phyloP scores from a whole-genome alignment of 2,113 vertebrate genomes.

The Todiramphus saurophagus region DNA sequence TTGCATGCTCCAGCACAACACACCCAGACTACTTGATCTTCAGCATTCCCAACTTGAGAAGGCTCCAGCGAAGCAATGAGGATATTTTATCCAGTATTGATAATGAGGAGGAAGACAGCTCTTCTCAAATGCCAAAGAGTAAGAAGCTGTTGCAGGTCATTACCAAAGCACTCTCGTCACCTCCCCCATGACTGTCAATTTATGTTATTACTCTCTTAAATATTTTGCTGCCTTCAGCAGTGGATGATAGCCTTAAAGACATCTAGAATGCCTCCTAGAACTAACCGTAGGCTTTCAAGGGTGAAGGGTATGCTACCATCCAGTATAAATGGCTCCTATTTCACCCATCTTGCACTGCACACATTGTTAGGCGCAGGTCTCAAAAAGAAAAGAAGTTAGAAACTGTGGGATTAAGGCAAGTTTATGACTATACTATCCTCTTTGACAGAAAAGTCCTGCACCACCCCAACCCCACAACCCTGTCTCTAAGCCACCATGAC shows the following conservation, averaged over 20 bases:
- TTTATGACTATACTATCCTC: background rate
- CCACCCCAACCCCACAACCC: background rate
- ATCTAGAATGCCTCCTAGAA: background rate
- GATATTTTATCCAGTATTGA: background rate
- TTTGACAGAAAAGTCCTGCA: background rate
- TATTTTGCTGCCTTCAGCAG: background rate
- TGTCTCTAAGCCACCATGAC: background rate
- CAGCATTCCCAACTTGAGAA: background rate
- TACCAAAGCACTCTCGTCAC: background rate
- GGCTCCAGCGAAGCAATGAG: background rate
- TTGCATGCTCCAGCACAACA: background rate
- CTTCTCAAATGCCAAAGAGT: background rate
- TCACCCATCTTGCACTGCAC: background rate
- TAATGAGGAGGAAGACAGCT: background rate
- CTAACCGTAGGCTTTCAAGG: background rate
- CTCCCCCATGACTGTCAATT: background rate
- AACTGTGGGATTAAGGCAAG: background rate
- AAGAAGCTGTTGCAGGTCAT: background rate
- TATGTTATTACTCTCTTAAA: background rate
- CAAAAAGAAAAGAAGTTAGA: background rate
- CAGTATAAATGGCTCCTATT: background rate
- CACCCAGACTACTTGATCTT: background rate
- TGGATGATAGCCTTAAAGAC: background rate
- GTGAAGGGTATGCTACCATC: background rate
- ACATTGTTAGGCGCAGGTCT: background rate